Evolutionary conservation across 2,797 vertebrate species (phyloP), one percentile per base, ranked within the genome.

Genomic region (Mormyrops boulengeri): DNA sequence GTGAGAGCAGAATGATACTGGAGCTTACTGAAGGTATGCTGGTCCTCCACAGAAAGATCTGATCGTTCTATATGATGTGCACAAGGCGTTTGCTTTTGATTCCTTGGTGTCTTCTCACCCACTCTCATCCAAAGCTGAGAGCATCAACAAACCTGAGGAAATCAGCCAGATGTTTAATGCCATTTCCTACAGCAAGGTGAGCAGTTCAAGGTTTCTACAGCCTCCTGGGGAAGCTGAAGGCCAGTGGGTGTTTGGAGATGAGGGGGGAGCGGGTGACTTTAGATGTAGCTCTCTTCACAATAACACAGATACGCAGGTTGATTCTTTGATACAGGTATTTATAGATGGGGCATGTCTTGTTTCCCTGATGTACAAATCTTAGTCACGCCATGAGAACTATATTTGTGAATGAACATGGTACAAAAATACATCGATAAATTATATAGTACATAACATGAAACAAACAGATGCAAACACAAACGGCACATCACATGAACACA

Each of bases 171-270:
- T 98, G 93, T 99, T 99, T 0, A 96, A 97, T 92, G 91, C 93
- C 92, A 99, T 99, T 7, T 93, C 97, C 89, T 99, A 99, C 94
- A 99, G 95, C 95, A 99, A 99, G 98, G 98, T 98, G 90, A 91
- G 38, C 38, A n/a, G 73, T 41, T 41, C 38, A n/a, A 19, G 38
- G 5, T 80, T 44, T 80, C 17, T 80, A 44, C 2, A 44, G 38
- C 38, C 38, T 7, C 17, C 38, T 41, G n/a, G n/a, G 22, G 82
- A n/a, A n/a, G 3, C 44, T 19, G 80, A 84, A n/a, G 80, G 80
- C 19, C 38, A 44, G 38, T 44, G 38, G 41, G 17, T 41, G 73
- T 44, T 44, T 44, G 34, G 38, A 80, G 69, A 41, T 38, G 38
- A 77, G 73, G 17, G n/a, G 38, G 44, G 17, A 80, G 66, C 0